Evolutionary conservation across 1,140 invertebrate genomes (phyloP), one percentile per base, ranked within the genome.

Genomic region (Forficula auricularia): DNA sequence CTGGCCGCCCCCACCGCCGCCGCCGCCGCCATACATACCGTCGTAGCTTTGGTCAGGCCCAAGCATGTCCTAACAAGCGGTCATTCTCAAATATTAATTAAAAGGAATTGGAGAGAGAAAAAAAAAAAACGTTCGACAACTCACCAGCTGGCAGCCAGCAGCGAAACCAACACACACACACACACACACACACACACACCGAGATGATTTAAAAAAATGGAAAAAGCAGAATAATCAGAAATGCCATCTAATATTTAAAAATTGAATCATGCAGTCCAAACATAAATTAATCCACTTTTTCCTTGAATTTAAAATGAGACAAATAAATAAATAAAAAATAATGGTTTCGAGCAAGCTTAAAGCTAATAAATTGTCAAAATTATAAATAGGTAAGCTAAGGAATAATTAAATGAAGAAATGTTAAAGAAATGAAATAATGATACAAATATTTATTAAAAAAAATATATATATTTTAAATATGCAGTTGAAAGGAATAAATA

Each of bases 21-120:
- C 79, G 58, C 90, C 84, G 71, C 22, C 22, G 58, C 75, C 79
- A 68, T 90, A 91, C 70, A 92, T 77, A 64, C 77, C 79, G 58
- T 90, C 84, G 71, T 88, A 92, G 53, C 80, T 75, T 64, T 89
- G 86, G 60, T 94, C 88, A 52, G 83, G 77, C 54, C 79, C 82
- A 65, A 92, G 78, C 78, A 88, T 87, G 65, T 89, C 84, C 79
- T 88, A 73, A 54, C 69, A 67, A 40, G 37, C 37, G 33, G 38
- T 47, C 37, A n/a, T n/a, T n/a, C n/a, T n/a, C n/a, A n/a, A 20
- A 16, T 27, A 45, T 40, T n/a, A 34, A 32, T 35, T 35, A 42
- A 20, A 35, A 43, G 34, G 34, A 14, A n/a, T 15, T n/a, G 8
- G 13, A 35, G n/a, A 39, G 15, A 31, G n/a, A n/a, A n/a, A n/a